A percentile compares a stretch with the other conserved stretches of the same genome.
Evolutionary conservation across 1,140 invertebrate species (phyloP).

Genomic region (Berghia stephanieae): DNA sequence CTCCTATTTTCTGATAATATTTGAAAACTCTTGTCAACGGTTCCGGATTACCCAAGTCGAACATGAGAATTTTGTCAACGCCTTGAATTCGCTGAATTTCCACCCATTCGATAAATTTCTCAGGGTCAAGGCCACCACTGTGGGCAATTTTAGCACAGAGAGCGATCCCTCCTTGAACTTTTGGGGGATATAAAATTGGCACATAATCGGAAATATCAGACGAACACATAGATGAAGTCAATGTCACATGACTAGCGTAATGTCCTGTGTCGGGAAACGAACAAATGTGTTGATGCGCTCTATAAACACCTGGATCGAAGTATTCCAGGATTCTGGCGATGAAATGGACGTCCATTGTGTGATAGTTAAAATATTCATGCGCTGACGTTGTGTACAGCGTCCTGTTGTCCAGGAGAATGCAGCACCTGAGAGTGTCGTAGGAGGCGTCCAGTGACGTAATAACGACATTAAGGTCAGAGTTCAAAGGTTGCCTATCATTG

Average conservation of each 20-base stretch:
- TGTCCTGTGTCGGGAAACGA: slow-evolving; percentile 24
- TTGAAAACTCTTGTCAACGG: slow-evolving; percentile 22
- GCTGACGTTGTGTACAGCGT: slow-evolving; percentile 1
- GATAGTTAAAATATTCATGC: slow-evolving; percentile 11
- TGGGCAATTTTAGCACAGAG: slow-evolving; percentile 33
- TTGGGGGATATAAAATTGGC: slow-evolving; percentile 16
- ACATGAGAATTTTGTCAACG: slow-evolving; percentile 32
- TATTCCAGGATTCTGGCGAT: slow-evolving; percentile 9
- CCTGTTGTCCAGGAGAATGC: slow-evolving; percentile 14
- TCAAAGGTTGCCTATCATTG: slow-evolving; percentile 19
- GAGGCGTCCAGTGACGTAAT: slow-evolving; percentile 24
- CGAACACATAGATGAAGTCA: slow-evolving; percentile 24
- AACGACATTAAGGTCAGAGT: slow-evolving; percentile 29
- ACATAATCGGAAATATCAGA: slow-evolving; percentile 24
- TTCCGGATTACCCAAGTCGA: slow-evolving; percentile 18
- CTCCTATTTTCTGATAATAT: slow-evolving; percentile 21
- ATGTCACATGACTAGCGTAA: slow-evolving; percentile 21
- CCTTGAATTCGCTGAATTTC: slow-evolving; percentile 34
- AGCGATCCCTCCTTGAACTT: slow-evolving; percentile 22
- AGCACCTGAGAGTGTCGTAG: slow-evolving; percentile 14
- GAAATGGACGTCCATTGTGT: slow-evolving; percentile 23
- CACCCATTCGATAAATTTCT: slow-evolving; percentile 36
- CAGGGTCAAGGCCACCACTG: slow-evolving; percentile 24
- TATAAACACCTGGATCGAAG: neutral
- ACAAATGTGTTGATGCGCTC: slow-evolving; percentile 30